Conservation (phyloP, 2,888 invertebrate genomes). For the Acronicta aceris region DNA sequence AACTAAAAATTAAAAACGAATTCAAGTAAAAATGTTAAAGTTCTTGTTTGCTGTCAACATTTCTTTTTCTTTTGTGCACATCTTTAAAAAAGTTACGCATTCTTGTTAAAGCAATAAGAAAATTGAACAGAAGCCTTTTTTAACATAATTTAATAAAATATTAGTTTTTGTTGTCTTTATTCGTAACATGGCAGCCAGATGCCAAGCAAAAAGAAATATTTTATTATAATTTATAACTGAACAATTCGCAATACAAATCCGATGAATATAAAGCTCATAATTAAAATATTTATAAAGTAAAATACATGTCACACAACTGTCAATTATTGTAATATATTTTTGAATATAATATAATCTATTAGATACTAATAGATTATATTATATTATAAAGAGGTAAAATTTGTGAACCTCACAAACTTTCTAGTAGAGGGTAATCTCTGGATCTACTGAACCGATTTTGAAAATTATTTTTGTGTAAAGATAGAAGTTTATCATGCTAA, state of each 20-base stretch:
- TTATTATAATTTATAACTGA: not conserved
- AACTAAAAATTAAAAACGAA: constrained; percentile 13
- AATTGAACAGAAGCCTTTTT: constrained; percentile 16
- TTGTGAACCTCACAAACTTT: too few relatives aligned
- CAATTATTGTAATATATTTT: too few relatives aligned
- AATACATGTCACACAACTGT: too few relatives aligned
- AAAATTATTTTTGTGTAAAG: too few relatives aligned
- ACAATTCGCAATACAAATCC: not conserved
- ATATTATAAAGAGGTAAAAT: too few relatives aligned
- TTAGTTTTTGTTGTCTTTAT: constrained; percentile 11
- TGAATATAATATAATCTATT: too few relatives aligned
- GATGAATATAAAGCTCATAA: not conserved
- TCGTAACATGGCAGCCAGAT: constrained; percentile 10
- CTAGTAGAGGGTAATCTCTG: too few relatives aligned
- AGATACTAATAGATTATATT: too few relatives aligned
- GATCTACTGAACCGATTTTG: too few relatives aligned
- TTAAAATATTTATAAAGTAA: not conserved
- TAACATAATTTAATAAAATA: constrained; percentile 31
- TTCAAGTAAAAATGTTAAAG: constrained; percentile 13
- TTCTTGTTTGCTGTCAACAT: constrained; percentile 3
- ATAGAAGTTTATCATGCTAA: too few relatives aligned
- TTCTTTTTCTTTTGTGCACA: constrained; percentile 10
- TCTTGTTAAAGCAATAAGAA: constrained; percentile 17
- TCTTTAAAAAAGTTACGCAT: not conserved
- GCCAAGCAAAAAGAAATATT: constrained; percentile 8